A percentile compares a stretch with the other conserved stretches of the same genome.
phyloP scores from a whole-genome alignment of 1,140 invertebrate species.

The Bactericera cockerelli region DNA sequence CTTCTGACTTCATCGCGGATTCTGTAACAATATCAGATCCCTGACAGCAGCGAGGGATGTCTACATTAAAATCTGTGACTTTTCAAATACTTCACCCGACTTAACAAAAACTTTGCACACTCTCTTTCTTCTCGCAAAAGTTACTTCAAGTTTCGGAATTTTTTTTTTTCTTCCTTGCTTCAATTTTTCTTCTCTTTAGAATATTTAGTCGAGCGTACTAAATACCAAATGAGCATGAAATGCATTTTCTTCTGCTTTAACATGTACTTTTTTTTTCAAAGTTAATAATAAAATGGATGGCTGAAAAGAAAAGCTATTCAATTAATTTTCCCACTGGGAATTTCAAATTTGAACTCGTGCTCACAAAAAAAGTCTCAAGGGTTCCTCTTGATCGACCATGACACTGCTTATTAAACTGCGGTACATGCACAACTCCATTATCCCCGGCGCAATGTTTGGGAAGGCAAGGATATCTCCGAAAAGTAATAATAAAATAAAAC shows the following conservation, averaged over 20 bases:
- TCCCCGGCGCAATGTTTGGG: not conserved
- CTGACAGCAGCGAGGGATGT: too few relatives aligned
- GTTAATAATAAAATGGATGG: conserved; percentile 8
- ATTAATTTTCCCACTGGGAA: conserved; percentile 7
- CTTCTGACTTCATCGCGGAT: too few relatives aligned
- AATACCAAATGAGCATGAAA: conserved; percentile 7
- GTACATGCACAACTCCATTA: conserved; percentile 8
- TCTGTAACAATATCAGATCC: too few relatives aligned
- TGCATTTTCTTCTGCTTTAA: conserved; percentile 4
- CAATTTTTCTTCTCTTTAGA: not conserved
- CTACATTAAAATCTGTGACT: too few relatives aligned
- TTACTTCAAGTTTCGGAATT: too few relatives aligned
- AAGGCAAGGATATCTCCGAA: not conserved
- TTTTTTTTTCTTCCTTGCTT: not conserved
- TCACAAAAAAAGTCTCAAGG: conserved; percentile 4
- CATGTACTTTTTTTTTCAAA: conserved; percentile 2
- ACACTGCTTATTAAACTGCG: conserved; percentile 8
- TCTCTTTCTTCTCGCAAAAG: too few relatives aligned
- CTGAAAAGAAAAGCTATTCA: conserved; percentile 8
- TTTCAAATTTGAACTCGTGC: conserved; percentile 6
- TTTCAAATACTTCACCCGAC: too few relatives aligned
- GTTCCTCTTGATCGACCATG: not conserved
- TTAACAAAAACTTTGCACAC: too few relatives aligned
- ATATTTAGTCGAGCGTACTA: conserved; percentile 6
- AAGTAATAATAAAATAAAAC: conserved; percentile 6